These are phyloP conservation scores for Tupiocoris notatus DNA, from an alignment of 2,888 invertebrate genomes.

Conservation along the genomic window DNA sequence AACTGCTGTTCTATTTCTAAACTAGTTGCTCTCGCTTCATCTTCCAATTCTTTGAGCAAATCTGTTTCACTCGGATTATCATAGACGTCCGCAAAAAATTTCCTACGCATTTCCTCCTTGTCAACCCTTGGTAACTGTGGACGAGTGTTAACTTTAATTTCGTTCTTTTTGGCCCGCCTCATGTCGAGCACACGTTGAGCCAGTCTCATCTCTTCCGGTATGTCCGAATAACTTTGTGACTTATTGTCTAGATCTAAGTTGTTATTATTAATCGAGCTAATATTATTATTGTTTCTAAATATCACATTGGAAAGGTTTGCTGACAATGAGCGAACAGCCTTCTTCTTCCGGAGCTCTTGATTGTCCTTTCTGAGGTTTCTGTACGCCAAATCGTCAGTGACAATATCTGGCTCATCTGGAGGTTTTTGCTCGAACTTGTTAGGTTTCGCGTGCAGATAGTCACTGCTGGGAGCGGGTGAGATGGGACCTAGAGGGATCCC, in stretches of 20 bases:
- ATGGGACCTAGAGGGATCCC: conserved; percentile 86
- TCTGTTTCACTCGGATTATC: conserved; percentile 64
- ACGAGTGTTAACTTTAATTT: conserved; percentile 4
- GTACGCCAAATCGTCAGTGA: conserved; percentile 84
- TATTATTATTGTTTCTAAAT: conserved; percentile 45
- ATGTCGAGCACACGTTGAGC: conserved; percentile 46
- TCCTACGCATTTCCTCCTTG: conserved; percentile 41
- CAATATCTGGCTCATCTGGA: conserved; percentile 68
- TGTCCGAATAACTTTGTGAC: conserved; percentile 46
- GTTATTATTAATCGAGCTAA: conserved; percentile 40
- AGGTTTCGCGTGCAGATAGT: conserved; percentile 78
- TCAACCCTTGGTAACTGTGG: conserved; percentile 28
- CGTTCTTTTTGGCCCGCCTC: conserved; percentile 38
- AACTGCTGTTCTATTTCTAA: conserved; percentile 66
- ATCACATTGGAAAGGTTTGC: conserved; percentile 80
- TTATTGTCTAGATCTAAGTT: conserved; percentile 44
- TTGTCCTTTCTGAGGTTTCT: conserved; percentile 78
- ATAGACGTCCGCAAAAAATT: conserved; percentile 41
- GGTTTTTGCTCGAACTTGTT: conserved; percentile 58
- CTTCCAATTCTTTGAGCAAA: conserved; percentile 67
- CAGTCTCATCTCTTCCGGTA: conserved; percentile 46
- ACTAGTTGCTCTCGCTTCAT: conserved; percentile 73
- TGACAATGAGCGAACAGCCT: conserved; percentile 77
- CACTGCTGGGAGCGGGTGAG: conserved; percentile 73
- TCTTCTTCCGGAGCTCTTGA: conserved; percentile 62